Percentiles rank a stretch among this genome's conserved stretches.
Evolutionary conservation across 2,797 vertebrate genomes (phyloP).

Genomic region (Ispidina picta): DNA sequence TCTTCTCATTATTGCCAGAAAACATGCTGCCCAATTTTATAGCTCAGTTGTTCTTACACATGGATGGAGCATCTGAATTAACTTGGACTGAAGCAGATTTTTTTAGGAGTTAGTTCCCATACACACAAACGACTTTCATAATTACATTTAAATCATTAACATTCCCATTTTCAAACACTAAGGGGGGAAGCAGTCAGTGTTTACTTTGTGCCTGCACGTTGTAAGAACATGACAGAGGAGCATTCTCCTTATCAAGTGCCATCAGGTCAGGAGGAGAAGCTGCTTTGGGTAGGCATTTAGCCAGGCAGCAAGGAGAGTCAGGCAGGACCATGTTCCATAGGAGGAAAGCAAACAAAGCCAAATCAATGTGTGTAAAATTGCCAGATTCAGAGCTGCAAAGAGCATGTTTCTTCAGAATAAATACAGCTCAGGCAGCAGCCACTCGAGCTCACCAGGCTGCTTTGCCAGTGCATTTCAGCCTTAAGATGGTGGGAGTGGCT

Average conservation of each 20-base stretch:
- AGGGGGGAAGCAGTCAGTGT: conserved; percentile 15
- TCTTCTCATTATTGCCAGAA: conserved; percentile 76
- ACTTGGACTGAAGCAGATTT: conserved; percentile 65
- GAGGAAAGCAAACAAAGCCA: not conserved
- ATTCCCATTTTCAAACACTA: conserved; percentile 34
- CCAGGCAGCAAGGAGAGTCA: not conserved
- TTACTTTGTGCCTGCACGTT: conserved; percentile 42
- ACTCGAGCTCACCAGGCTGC: not conserved
- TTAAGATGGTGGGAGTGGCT: not conserved
- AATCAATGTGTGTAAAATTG: not conserved
- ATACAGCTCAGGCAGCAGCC: not conserved
- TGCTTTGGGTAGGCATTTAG: not conserved
- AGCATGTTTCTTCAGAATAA: not conserved
- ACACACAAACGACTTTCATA: conserved; percentile 1
- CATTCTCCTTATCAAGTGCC: not conserved
- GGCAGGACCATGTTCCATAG: not conserved
- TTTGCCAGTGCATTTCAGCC: not conserved
- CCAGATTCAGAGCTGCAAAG: not conserved
- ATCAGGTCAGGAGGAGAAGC: not conserved
- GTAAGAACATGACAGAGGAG: not conserved
- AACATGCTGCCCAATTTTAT: conserved; percentile 77
- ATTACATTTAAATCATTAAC: conserved; percentile 69
- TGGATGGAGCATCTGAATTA: conserved; percentile 70
- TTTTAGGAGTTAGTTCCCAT: conserved; percentile 31
- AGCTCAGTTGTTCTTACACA: conserved; percentile 73